Conservation (phyloP, 2,888 invertebrate genomes). For the Leptinotarsa juncta region DNA sequence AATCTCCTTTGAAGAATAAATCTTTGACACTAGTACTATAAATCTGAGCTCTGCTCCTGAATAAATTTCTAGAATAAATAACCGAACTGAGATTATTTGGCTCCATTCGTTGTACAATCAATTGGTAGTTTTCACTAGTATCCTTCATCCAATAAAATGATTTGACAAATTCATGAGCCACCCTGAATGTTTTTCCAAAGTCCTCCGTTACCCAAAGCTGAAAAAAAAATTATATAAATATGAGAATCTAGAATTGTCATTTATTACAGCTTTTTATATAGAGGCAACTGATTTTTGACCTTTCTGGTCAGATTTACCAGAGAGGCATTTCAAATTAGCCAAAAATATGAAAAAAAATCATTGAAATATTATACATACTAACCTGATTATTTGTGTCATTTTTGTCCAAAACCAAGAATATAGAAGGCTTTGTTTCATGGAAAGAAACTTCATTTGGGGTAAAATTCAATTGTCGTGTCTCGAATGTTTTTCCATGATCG, state of each 20-base stretch:
- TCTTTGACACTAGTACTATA: constrained; percentile 76
- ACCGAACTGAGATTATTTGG: constrained; percentile 71
- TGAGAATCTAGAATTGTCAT: too few species aligned
- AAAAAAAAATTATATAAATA: constrained; percentile 49
- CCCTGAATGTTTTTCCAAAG: constrained; percentile 78
- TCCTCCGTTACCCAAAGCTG: constrained; percentile 83
- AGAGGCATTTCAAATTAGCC: too few species aligned
- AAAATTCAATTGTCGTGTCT: constrained; percentile 74
- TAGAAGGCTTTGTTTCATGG: constrained; percentile 76
- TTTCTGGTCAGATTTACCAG: too few species aligned
- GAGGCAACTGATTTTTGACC: too few species aligned
- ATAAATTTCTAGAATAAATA: constrained; percentile 61
- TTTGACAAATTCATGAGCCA: constrained; percentile 80
- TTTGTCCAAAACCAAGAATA: constrained; percentile 82
- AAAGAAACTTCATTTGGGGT: constrained; percentile 83
- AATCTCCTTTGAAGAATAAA: constrained; percentile 85
- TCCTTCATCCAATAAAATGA: constrained; percentile 80
- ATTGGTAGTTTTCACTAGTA: constrained; percentile 60
- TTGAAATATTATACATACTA: constrained; percentile 39
- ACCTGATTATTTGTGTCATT: constrained; percentile 74
- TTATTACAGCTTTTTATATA: too few species aligned
- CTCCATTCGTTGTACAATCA: constrained; percentile 78
- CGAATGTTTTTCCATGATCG: constrained; percentile 79
- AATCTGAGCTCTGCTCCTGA: constrained; percentile 52
- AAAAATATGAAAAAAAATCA: too few species aligned